These are phyloP conservation scores for Toxotes chatareus DNA, from an alignment of 2,113 vertebrate genomes.

Conservation along the genomic window DNA sequence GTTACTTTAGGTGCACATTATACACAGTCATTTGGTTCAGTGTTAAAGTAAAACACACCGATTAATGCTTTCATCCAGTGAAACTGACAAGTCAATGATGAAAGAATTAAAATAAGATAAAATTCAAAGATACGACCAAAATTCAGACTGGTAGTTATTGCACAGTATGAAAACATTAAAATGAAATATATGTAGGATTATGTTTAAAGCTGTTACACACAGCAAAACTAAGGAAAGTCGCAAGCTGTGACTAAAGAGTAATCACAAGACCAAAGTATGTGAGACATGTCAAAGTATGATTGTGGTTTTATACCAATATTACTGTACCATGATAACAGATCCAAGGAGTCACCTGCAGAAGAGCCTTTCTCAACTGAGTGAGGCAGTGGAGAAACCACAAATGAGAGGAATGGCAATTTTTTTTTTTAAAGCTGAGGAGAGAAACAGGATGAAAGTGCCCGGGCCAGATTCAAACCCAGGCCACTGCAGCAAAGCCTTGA, in stretches of 20 bases:
- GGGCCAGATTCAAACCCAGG: too few species aligned
- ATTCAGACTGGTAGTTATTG: neutral
- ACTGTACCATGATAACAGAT: neutral
- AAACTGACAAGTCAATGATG: neutral
- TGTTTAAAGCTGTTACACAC: neutral
- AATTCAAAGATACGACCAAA: neutral
- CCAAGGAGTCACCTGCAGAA: neutral
- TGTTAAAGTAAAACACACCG: neutral
- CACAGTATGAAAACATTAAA: neutral
- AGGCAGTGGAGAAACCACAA: neutral
- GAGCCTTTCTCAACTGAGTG: neutral
- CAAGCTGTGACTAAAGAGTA: neutral
- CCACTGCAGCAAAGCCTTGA: too few species aligned
- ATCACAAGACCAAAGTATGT: constrained; percentile 7
- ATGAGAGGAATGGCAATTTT: neutral
- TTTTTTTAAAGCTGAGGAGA: too few species aligned
- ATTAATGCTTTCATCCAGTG: neutral
- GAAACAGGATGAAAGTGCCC: too few species aligned
- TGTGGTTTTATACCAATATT: neutral
- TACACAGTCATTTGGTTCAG: neutral
- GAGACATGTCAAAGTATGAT: neutral
- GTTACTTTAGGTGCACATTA: neutral
- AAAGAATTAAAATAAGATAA: neutral
- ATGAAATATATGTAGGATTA: neutral
- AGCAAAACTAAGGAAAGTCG: neutral